phyloP scores from a whole-genome alignment of 2,113 vertebrate species.

The Scortum barcoo region DNA sequence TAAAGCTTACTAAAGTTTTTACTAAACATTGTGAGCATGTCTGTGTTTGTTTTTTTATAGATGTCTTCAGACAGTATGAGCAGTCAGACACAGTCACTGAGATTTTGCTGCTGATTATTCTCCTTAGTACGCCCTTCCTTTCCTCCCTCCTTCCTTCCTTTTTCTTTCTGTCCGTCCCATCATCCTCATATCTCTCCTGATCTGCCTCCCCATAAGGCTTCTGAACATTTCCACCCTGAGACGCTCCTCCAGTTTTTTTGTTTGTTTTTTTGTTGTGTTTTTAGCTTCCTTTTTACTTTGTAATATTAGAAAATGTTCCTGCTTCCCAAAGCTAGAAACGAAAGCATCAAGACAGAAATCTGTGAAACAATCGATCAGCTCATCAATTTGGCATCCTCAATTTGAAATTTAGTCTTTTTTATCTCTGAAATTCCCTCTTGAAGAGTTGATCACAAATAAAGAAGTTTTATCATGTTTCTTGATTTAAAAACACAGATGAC shows the following conservation, averaged over 20 bases:
- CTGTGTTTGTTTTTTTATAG: background rate
- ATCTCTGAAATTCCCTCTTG: background rate
- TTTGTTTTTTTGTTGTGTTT: background rate
- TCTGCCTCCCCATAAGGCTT: conserved; percentile 28
- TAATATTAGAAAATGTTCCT: conserved; percentile 16
- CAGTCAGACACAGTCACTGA: conserved; percentile 31
- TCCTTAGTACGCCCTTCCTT: conserved; percentile 60
- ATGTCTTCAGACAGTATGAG: conserved; percentile 33
- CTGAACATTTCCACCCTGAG: conserved; percentile 27
- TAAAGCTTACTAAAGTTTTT: background rate
- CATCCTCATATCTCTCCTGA: conserved; percentile 61
- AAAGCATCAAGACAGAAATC: conserved; percentile 30
- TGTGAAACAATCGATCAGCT: background rate
- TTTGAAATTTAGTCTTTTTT: background rate
- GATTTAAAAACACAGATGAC: conserved; percentile 9
- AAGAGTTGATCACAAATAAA: no score
- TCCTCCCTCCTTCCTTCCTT: conserved; percentile 47
- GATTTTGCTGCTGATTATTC: conserved; percentile 51
- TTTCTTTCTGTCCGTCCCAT: conserved; percentile 57
- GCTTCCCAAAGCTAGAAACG: conserved; percentile 51
- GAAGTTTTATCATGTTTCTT: background rate
- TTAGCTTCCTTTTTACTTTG: conserved; percentile 20
- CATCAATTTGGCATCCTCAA: background rate
- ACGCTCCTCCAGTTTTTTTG: conserved; percentile 3
- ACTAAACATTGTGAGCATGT: background rate